Percentiles rank a stretch among this genome's conserved stretches.
Evolutionary conservation across 2,888 invertebrate species (phyloP).

Genomic region (Acanthococcus lagerstroemiae): DNA sequence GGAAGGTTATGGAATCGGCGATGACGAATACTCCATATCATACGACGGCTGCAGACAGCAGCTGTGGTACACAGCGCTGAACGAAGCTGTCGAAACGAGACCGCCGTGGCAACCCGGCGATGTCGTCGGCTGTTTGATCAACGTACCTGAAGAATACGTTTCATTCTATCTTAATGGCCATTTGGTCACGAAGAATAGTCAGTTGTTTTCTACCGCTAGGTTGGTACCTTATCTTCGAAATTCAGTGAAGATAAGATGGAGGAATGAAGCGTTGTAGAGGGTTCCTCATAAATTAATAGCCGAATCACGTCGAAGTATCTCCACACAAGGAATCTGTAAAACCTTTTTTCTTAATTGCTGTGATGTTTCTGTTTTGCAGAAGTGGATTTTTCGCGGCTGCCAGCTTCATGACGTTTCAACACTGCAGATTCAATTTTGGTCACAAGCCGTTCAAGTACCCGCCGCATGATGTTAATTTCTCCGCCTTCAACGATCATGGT

Average conservation of each 20-base stretch:
- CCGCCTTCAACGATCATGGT: conserved; percentile 68
- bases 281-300: too few species aligned
- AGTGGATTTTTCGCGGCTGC: conserved; percentile 88
- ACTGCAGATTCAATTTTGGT: conserved; percentile 88
- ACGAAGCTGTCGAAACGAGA: conserved; percentile 57
- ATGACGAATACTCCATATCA: conserved; percentile 76
- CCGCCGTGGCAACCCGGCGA: conserved; percentile 71
- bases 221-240: conserved; percentile 44
- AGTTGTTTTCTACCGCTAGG: conserved; percentile 68
- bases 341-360: background rate
- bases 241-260: background rate
- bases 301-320: too few species aligned
- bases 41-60: conserved; percentile 86
- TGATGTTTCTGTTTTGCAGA: conserved; percentile 43
- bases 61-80: conserved; percentile 79
- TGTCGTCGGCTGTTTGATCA: conserved; percentile 72
- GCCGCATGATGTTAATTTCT: conserved; percentile 55
- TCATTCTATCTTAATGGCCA: conserved; percentile 76
- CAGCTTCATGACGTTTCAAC: conserved; percentile 94
- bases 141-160: conserved; percentile 55
- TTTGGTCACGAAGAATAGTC: conserved; percentile 55
- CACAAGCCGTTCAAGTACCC: conserved; percentile 65
- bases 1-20: conserved; percentile 94
- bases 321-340: too few species aligned
- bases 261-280: too few species aligned